Base-by-base conservation (phyloP, 2,888 invertebrate species). In the Phrixothrix hirtus region DNA sequence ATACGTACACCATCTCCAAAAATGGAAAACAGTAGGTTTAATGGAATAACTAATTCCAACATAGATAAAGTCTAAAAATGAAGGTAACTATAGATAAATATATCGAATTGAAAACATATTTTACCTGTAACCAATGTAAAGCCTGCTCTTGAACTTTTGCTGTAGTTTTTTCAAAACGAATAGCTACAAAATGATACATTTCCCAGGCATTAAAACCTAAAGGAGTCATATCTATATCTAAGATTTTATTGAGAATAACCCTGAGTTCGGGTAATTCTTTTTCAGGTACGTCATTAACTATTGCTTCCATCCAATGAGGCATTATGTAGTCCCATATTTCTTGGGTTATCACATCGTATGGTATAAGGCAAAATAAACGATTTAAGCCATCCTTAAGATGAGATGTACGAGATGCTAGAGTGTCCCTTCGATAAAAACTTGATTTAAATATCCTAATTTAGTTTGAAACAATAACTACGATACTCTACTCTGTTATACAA, bases 221-320 rank as follows among this genome's bases (percentile, higher is more conserved):
- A 38, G 97, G 94, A 56, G 92, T 92, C 83, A 96, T 91, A 68
- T 97, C 96, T 0, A 94, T 90, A 79, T 99, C 99, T 68, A 99
- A 82, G 53, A 98, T 93, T 84, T 98, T 98, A 69, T 92, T 95
- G 64, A 76, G 78, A 21, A 92, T 84, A 57, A 92, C 87, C 75
- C 92, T 89, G 10, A 95, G 75, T 69, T 95, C 93, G 37, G 82
- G 78, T 31, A 93, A 78, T 68, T 94, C 95, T 72, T 92, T 89
- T 72, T 93, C 91, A 0, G 92, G 91, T 0, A 94, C 92, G 70
- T 94, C 93, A 55, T 89, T 89, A 39, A 92, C 92, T 60, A 99
- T 93, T 0, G 96, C 94, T 75, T 97, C 96, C 88, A 99, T 89
- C 99, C 99, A 99, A 66, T 93, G 90, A 0, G 99, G 98, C 94